Conservation (phyloP, 2,888 invertebrate species). For the Eudasyphora cyanicolor region DNA sequence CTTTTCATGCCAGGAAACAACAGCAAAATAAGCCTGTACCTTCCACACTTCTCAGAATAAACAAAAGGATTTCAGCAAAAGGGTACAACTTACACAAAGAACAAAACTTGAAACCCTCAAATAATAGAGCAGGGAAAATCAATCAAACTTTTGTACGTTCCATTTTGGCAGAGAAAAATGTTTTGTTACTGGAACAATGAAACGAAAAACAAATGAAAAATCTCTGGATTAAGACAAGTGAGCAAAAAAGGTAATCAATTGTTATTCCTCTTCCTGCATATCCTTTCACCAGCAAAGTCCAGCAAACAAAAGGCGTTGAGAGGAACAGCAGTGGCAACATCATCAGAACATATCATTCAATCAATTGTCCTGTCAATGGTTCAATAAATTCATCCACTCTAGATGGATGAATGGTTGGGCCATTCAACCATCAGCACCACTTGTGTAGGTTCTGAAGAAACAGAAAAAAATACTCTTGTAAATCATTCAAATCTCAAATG, state of each 20-base stretch:
- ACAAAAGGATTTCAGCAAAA: background rate
- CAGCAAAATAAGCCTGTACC: background rate
- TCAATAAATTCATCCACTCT: slow-evolving; percentile 8
- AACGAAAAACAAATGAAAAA: slow-evolving; percentile 19
- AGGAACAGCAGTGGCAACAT: background rate
- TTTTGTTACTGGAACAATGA: background rate
- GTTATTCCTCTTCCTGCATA: background rate
- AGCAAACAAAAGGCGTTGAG: background rate
- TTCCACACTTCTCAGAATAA: background rate
- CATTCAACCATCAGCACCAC: background rate
- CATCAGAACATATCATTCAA: no score
- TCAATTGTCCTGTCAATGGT: background rate
- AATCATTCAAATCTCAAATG: background rate
- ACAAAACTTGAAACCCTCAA: background rate
- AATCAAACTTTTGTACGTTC: slow-evolving; percentile 8
- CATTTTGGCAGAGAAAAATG: background rate
- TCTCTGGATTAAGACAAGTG: slow-evolving; percentile 17
- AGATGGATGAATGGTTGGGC: background rate
- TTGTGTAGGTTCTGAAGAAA: background rate
- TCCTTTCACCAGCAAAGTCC: background rate
- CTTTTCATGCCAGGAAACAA: background rate
- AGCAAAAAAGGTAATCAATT: slow-evolving; percentile 22
- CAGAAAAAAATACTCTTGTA: background rate
- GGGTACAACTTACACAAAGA: background rate
- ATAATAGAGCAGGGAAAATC: background rate